phyloP scores from a whole-genome alignment of 1,140 invertebrate genomes.

The Lordiphosa clarofinis region DNA sequence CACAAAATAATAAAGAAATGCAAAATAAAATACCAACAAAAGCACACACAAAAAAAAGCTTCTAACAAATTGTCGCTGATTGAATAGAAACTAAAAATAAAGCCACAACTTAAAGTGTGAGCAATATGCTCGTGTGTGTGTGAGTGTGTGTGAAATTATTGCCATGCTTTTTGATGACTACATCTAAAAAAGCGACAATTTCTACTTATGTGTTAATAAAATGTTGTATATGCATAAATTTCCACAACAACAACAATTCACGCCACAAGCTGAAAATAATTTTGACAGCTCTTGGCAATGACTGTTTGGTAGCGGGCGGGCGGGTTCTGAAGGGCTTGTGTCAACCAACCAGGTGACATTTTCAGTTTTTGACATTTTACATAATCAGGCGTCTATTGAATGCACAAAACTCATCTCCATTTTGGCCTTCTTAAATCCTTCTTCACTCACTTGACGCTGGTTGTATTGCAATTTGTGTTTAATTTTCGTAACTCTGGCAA shows the following conservation, averaged over 20 bases:
- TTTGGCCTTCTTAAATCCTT: neutral
- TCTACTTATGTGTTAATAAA: conserved; percentile 48
- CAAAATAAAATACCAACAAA: conserved; percentile 24
- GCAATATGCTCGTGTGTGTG: conserved; percentile 38
- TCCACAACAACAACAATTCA: conserved; percentile 21
- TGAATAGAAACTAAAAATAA: conserved; percentile 74
- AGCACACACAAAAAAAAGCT: conserved; percentile 42
- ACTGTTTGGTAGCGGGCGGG: conserved; percentile 1
- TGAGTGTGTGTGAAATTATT: conserved; percentile 43
- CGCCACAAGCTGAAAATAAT: conserved; percentile 50
- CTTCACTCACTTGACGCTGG: conserved; percentile 50
- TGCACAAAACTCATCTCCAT: conserved; percentile 41
- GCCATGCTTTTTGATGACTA: conserved; percentile 41
- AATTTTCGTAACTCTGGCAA: conserved; percentile 50
- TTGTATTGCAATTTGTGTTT: conserved; percentile 42
- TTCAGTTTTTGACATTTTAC: conserved; percentile 52
- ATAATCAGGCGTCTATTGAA: conserved; percentile 56
- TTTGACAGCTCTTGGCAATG: conserved; percentile 52
- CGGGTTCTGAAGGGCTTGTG: conserved; percentile 7
- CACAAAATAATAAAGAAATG: conserved; percentile 25
- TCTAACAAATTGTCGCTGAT: conserved; percentile 74
- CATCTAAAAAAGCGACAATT: conserved; percentile 36
- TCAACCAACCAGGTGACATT: conserved; percentile 58
- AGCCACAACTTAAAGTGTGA: conserved; percentile 62
- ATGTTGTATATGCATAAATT: conserved; percentile 47